Evolutionary conservation across 2,797 vertebrate species (phyloP).

Genomic region (Tamandua tetradactyla): DNA sequence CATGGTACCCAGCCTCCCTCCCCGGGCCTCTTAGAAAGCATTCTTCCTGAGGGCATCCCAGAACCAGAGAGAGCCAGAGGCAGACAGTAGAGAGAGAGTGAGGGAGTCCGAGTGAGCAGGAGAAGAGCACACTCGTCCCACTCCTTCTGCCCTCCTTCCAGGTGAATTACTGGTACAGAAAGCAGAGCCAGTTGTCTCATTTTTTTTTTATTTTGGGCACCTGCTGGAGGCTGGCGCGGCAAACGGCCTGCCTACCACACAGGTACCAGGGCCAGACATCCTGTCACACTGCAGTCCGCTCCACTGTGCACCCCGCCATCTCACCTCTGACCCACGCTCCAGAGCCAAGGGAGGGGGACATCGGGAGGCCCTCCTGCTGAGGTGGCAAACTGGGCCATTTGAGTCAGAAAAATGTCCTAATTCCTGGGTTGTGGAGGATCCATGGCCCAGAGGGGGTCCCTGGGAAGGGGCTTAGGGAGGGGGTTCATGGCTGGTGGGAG

Average conservation of each 20-base stretch:
- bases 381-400: not conserved
- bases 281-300: not conserved
- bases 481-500: not conserved
- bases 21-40: not conserved
- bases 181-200: conserved; percentile 82
- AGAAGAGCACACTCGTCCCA: not conserved
- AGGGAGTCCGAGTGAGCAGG: not conserved
- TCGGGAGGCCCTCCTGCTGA: not conserved
- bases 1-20: not conserved
- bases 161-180: conserved; percentile 88
- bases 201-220: conserved; percentile 88
- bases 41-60: not conserved
- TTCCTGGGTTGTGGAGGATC: not conserved
- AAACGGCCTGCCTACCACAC: conserved; percentile 75
- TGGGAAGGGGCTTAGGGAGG: not conserved
- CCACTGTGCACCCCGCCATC: not conserved
- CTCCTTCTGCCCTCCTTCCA: conserved; percentile 33
- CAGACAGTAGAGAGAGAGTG: not conserved
- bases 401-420: not conserved
- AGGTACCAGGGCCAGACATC: not conserved
- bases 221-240: conserved; percentile 86
- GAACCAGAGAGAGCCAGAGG: not conserved
- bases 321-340: not conserved
- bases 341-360: not conserved
- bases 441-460: not conserved